phyloP scores from a whole-genome alignment of 2,888 invertebrate genomes.

The Cistogaster globosa region DNA sequence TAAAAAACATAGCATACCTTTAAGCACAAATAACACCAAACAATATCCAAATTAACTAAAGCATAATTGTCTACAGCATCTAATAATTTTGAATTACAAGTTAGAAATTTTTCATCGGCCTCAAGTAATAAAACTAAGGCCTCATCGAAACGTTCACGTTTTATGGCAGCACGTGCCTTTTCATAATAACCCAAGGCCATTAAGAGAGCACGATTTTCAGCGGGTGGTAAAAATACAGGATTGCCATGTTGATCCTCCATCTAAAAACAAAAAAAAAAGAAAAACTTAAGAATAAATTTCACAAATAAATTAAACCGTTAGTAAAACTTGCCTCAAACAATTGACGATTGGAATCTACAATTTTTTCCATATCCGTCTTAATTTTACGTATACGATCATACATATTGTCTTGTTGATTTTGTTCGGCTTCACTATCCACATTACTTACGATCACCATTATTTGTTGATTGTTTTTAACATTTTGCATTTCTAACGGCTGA shows the following conservation, averaged over 20 bases:
- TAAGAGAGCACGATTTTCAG: constrained; percentile 88
- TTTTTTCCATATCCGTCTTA: constrained; percentile 84
- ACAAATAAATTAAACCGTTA: background rate
- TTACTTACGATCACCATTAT: constrained; percentile 86
- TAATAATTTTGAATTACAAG: constrained; percentile 83
- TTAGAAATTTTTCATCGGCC: constrained; percentile 89
- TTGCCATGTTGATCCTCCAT: constrained; percentile 91
- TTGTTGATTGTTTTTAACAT: constrained; percentile 87
- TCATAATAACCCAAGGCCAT: constrained; percentile 92
- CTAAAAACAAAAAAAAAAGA: constrained; percentile 80
- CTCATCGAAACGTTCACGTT: constrained; percentile 86
- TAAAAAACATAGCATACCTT: constrained; percentile 74
- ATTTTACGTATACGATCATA: constrained; percentile 85
- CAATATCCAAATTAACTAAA: constrained; percentile 91
- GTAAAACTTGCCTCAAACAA: constrained; percentile 77
- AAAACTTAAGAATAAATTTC: background rate
- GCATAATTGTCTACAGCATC: constrained; percentile 92
- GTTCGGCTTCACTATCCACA: constrained; percentile 77
- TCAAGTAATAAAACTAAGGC: constrained; percentile 90
- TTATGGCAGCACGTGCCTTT: constrained; percentile 88
- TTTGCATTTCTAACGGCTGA: constrained; percentile 84
- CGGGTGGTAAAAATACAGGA: constrained; percentile 87
- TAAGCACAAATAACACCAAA: constrained; percentile 94
- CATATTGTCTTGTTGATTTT: constrained; percentile 84
- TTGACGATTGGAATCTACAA: constrained; percentile 83